phyloP scores from a whole-genome alignment of 2,888 invertebrate species.

The Nyleta sp. region DNA sequence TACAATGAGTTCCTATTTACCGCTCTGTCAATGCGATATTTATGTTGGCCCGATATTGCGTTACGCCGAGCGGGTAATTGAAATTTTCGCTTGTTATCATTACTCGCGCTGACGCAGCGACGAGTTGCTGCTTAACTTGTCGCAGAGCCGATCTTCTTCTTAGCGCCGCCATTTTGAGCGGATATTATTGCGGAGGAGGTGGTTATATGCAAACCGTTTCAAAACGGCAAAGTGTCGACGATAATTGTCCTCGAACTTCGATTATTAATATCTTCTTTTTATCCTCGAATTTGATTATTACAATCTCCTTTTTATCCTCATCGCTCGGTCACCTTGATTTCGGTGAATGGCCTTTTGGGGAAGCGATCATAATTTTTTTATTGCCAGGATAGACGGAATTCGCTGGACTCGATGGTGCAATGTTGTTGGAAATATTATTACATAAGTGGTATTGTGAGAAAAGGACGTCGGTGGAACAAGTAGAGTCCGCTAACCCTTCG shows the following conservation, averaged over 20 bases:
- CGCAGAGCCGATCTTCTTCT: no score
- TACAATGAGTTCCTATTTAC: conserved; percentile 80
- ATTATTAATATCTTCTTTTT: no score
- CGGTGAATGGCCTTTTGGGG: background rate
- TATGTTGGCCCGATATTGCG: conserved; percentile 79
- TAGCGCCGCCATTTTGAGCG: no score
- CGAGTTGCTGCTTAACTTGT: background rate
- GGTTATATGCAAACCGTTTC: no score
- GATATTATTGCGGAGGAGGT: no score
- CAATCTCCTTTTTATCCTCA: background rate
- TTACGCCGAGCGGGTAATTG: conserved; percentile 79
- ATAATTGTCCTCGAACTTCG: no score
- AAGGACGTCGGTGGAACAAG: conserved; percentile 15
- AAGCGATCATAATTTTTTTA: background rate
- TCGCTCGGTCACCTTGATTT: background rate
- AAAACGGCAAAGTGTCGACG: no score
- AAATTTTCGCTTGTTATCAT: conserved; percentile 75
- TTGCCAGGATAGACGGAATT: background rate
- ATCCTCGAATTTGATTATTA: no score
- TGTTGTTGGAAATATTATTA: conserved; percentile 37
- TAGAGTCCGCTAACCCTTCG: conserved; percentile 43
- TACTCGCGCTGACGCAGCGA: conserved; percentile 72
- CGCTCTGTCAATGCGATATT: conserved; percentile 80
- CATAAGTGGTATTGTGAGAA: conserved; percentile 36
- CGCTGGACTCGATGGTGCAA: conserved; percentile 15